Base-by-base conservation (phyloP, 2,113 vertebrate species). In the Willisornis vidua region DNA sequence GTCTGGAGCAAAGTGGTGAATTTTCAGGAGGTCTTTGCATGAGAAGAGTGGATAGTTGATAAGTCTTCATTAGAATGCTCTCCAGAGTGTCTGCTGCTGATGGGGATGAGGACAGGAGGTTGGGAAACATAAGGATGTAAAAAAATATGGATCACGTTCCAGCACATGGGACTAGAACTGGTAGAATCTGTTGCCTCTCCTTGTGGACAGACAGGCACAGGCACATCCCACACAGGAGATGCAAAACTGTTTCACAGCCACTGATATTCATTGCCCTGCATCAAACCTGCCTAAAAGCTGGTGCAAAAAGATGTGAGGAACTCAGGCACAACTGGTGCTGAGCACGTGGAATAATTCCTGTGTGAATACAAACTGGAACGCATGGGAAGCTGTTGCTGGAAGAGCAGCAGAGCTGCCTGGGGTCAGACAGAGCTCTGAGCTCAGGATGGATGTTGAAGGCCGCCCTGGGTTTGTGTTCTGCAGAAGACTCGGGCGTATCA, bases 401-500 rank as follows among this genome's bases (percentile, higher is more conserved):
- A 19, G 61, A 52, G 73, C 87, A 67, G 73, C 37, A 7, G 10
- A 3, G 51, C 33, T 85, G 80, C 22, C 67, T 37, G 83, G 51
- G 37, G 3, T 49, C 46, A 29, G 62, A 6, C 23, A 1, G 8
- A 41, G 74, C 58, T 37, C 39, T 86, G 75, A 2, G 48, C 22
- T 85, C 25, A 4, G 49, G 3, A 28, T 72, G 59, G 31, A 43
- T 59, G 8, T 6, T 45, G 54, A 79, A 48, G 31, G 41, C 59
- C 0, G 1, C 3, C 0, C 62, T 63, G 62, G n/a, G 37, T 54
- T 14, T 59, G 63, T 77, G 23, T 86, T 66, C 63, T 19, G 2
- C 93, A 97, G 96, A 97, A 96, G n/a, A 97, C 95, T 1, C 89
- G 81, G 19, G 96, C 96, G 0, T 58, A 79, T 54, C 94, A 95